These are phyloP conservation scores for Hirtodrosophila duncani DNA, from an alignment of 2,888 invertebrate species.

Conservation along the genomic window DNA sequence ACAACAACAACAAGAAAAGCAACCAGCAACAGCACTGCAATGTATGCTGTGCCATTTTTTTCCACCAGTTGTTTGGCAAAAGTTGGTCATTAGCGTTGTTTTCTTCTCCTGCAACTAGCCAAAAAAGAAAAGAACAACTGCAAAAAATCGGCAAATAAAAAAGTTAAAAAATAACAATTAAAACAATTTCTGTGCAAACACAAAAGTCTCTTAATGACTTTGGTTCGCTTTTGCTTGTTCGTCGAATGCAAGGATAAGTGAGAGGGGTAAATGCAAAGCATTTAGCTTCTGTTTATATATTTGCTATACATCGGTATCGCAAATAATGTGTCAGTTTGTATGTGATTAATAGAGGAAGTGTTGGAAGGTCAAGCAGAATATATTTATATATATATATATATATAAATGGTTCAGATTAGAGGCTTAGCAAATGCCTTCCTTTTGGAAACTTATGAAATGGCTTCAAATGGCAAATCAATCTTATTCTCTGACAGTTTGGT, in stretches of 20 bases:
- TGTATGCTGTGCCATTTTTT: conserved; percentile 54
- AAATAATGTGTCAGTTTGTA: too few species aligned
- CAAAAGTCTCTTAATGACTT: conserved; percentile 62
- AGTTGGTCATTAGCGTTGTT: conserved; percentile 69
- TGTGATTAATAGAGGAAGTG: conserved; percentile 22
- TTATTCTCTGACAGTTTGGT: too few species aligned
- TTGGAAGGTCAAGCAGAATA: too few species aligned
- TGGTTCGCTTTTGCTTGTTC: conserved; percentile 12
- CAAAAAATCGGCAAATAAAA: conserved; percentile 24
- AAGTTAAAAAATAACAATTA: conserved; percentile 68
- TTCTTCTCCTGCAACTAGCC: conserved; percentile 14
- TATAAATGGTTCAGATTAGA: too few species aligned
- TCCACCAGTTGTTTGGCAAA: conserved; percentile 39
- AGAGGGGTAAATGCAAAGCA: too few species aligned
- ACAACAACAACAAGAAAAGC: conserved; percentile 24
- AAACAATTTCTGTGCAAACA: conserved; percentile 52
- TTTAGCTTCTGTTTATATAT: conserved; percentile 18
- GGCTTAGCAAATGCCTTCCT: too few species aligned
- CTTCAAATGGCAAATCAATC: too few species aligned
- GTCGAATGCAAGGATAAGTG: conserved; percentile 60
- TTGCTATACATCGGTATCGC: conserved; percentile 7
- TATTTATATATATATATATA: too few species aligned
- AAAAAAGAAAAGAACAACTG: conserved; percentile 4
- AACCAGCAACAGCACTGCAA: conserved; percentile 44
- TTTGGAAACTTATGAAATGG: too few species aligned